Percentiles rank a stretch among this genome's conserved stretches.
Evolutionary conservation across 2,797 vertebrate species (phyloP).

Genomic region (Pseudopleuronectes americanus): DNA sequence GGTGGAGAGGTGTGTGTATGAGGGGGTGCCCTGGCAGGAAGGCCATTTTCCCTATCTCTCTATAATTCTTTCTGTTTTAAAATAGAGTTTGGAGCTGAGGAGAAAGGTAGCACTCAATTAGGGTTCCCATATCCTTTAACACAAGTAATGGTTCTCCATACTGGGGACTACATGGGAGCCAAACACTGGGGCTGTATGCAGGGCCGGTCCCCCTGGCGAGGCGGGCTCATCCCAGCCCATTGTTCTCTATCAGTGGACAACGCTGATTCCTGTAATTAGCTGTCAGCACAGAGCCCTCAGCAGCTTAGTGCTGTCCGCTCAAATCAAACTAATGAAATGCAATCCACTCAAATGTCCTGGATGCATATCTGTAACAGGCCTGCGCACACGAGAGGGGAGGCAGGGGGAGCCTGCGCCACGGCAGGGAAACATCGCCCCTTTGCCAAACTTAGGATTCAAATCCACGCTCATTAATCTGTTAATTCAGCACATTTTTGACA

Average conservation of each 20-base stretch:
- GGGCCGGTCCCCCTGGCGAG: conserved; percentile 78
- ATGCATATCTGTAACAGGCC: conserved; percentile 94
- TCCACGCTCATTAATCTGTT: conserved; percentile 91
- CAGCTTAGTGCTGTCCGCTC: conserved; percentile 96
- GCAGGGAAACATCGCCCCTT: conserved; percentile 84
- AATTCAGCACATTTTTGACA: conserved; percentile 94
- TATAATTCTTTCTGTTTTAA: conserved; percentile 45
- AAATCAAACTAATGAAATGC: conserved; percentile 98
- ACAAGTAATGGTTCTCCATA: conserved; percentile 74
- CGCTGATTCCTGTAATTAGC: conserved; percentile 99
- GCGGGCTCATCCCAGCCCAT: conserved; percentile 86
- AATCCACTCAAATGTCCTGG: conserved; percentile 94
- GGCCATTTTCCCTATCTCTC: conserved; percentile 41
- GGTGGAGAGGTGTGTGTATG: neutral
- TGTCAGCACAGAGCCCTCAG: conserved; percentile 94
- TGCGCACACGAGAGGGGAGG: conserved; percentile 84
- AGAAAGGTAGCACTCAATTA: conserved; percentile 77
- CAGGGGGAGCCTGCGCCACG: conserved; percentile 74
- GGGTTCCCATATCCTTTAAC: conserved; percentile 71
- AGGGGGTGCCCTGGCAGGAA: conserved; percentile 12
- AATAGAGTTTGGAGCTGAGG: conserved; percentile 58
- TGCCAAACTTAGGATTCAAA: conserved; percentile 84
- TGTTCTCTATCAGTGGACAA: conserved; percentile 94
- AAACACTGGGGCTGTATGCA: conserved; percentile 69
- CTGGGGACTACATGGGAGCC: conserved; percentile 59